phyloP scores from a whole-genome alignment of 2,113 vertebrate genomes.

The Labeo rohita region DNA sequence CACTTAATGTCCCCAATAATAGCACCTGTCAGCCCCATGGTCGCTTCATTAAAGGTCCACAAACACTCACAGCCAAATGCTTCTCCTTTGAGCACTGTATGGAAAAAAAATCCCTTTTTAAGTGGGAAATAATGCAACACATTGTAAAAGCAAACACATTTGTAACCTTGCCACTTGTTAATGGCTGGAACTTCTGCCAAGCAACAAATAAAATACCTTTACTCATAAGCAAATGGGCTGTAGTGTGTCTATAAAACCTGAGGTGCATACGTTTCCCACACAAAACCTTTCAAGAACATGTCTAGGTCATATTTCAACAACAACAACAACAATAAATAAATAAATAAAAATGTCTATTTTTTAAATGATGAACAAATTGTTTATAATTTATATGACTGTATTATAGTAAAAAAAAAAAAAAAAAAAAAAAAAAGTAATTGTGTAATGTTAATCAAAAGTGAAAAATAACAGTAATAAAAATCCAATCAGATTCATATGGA shows the following conservation, averaged over 20 bases:
- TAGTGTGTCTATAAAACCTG: constrained; percentile 17
- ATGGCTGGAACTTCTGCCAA: constrained; percentile 18
- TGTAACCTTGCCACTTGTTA: constrained; percentile 29
- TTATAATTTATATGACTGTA: not conserved
- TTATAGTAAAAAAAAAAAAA: too few relatives aligned
- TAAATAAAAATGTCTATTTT: too few relatives aligned
- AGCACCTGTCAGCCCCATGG: constrained; percentile 50
- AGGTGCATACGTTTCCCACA: not conserved
- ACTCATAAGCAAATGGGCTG: not conserved
- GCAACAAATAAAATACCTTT: constrained; percentile 1
- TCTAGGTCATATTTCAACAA: not conserved
- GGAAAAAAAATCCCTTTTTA: constrained; percentile 38
- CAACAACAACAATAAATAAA: too few relatives aligned
- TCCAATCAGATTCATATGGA: not conserved
- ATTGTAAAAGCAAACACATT: constrained; percentile 32
- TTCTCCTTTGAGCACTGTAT: not conserved
- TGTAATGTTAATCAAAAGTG: too few relatives aligned
- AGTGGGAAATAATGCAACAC: constrained; percentile 45
- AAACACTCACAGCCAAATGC: constrained; percentile 34
- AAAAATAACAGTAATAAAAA: not conserved
- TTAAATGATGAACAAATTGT: not conserved
- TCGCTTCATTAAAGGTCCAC: constrained; percentile 31
- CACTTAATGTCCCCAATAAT: constrained; percentile 66
- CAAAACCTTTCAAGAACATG: not conserved
- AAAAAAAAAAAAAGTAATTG: too few relatives aligned